Base-by-base conservation (phyloP, 2,113 vertebrate genomes). In the Numenius arquata region DNA sequence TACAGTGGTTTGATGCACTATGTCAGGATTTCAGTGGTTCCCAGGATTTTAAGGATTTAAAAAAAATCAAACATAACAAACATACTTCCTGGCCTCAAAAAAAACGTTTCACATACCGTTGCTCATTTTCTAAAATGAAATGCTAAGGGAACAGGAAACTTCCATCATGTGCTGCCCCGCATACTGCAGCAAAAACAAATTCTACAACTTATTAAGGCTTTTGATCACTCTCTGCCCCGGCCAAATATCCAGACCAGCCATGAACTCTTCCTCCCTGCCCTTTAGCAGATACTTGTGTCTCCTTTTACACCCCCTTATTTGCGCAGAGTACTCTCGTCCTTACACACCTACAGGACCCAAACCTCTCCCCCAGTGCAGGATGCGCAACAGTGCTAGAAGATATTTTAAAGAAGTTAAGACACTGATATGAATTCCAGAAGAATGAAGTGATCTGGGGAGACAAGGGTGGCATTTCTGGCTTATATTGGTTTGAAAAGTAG, bases 261-360 rank as follows among this genome's bases (percentile, higher is more conserved):
- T 18, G 40, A 87, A 65, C 53, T 82, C 81, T 68, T 41, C 87
- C 87, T 89, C 66, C 82, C 50, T 95, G 91, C 91, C 88, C 87
- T 94, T 91, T n/a, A 90, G 67, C 59, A 95, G 71, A 79, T n/a
- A 53, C 23, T 92, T 26, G 22, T 0, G 0, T 85, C 90, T 95
- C 71, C 71, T 94, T 92, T 96, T 88, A 96, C 45, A 73, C 43
- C 63, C 88, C 70, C 82, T 76, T 81, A 81, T 45, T 94, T 74
- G 73, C 9, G 4, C 50, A 77, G 55, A 71, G 75, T 61, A 34
- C 15, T 43, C 41, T 23, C 40, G 45, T 68, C 52, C 89, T 89
- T 25, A 79, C 25, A 45, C 23, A 77, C 32, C 38, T 90, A 70
- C 22, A 87, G 58, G 73, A 52, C 30, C n/a, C 68, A 92, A 87